Percentiles rank a stretch among this genome's conserved stretches.
Evolutionary conservation across 92 coral and sea anemone species (phyloP).

Genomic region (Montipora capitata): DNA sequence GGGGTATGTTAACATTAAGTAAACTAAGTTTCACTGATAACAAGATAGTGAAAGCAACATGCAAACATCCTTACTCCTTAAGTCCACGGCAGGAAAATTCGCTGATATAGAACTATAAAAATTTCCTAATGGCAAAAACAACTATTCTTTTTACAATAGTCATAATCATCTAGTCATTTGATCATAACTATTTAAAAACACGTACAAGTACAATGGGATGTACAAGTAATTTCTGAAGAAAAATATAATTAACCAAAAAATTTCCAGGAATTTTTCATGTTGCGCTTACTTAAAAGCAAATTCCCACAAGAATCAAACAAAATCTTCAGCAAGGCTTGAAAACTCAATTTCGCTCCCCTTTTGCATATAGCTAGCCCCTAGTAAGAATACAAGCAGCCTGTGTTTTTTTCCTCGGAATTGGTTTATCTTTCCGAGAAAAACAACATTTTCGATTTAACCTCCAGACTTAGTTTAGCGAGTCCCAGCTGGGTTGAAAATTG

Average conservation of each 20-base stretch:
- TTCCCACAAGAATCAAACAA: no score
- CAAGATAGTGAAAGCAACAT: background rate
- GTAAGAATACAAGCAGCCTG: no score
- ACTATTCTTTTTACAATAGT: background rate
- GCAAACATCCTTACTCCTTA: constrained; percentile 8
- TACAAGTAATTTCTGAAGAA: background rate
- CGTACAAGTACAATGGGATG: background rate
- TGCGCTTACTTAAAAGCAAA: no score
- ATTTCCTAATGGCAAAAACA: background rate
- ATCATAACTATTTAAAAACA: background rate
- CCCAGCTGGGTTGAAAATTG: no score
- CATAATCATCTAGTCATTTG: background rate
- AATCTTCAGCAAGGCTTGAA: no score
- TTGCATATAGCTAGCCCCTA: no score
- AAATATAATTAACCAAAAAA: background rate
- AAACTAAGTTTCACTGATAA: constrained; percentile 10
- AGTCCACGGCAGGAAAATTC: background rate
- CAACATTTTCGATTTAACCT: no score
- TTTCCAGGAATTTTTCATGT: no score
- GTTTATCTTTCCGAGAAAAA: no score
- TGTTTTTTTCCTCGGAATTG: no score
- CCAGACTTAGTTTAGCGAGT: no score
- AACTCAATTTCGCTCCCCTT: no score
- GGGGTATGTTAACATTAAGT: constrained; percentile 31
- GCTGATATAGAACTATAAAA: background rate